These are phyloP conservation scores for Hypsibius dujardini DNA, from an alignment of 1,140 invertebrate genomes.

Conservation along the genomic window DNA sequence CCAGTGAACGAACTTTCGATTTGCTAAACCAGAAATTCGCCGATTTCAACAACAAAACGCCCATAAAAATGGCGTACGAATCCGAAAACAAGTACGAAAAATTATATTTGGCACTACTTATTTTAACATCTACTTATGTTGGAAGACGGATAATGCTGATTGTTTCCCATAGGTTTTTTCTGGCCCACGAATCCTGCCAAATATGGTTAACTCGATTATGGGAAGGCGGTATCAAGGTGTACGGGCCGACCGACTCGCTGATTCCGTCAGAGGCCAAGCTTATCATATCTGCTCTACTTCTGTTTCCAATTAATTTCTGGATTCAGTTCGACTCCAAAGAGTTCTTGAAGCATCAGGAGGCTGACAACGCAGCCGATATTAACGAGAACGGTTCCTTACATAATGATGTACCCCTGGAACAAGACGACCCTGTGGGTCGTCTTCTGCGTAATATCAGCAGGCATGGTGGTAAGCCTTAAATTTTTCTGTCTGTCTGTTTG, in stretches of 20 bases:
- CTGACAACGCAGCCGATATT: too few species aligned
- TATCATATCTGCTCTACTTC: neutral
- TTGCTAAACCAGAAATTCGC: neutral
- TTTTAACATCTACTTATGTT: too few species aligned
- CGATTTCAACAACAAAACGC: neutral
- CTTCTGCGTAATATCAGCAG: too few species aligned
- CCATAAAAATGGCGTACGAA: neutral
- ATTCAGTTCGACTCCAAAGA: neutral
- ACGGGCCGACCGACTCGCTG: neutral
- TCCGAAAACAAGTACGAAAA: neutral
- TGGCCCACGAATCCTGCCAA: neutral
- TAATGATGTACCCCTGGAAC: too few species aligned
- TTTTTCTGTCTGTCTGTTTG: too few species aligned
- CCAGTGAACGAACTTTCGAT: neutral
- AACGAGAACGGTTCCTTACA: too few species aligned
- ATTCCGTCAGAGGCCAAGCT: neutral
- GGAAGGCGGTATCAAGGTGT: neutral
- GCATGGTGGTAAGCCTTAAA: too few species aligned
- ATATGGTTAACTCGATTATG: neutral
- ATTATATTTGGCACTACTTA: too few species aligned
- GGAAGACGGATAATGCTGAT: too few species aligned
- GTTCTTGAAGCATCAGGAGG: too few species aligned
- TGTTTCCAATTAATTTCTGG: conserved; percentile 1
- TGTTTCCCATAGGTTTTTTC: neutral
- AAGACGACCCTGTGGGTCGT: too few species aligned